A percentile compares a stretch with the other conserved stretches of the same genome.
These are phyloP conservation scores for Melospiza melodia DNA, from an alignment of 2,113 vertebrate species.

Conservation along the genomic window DNA sequence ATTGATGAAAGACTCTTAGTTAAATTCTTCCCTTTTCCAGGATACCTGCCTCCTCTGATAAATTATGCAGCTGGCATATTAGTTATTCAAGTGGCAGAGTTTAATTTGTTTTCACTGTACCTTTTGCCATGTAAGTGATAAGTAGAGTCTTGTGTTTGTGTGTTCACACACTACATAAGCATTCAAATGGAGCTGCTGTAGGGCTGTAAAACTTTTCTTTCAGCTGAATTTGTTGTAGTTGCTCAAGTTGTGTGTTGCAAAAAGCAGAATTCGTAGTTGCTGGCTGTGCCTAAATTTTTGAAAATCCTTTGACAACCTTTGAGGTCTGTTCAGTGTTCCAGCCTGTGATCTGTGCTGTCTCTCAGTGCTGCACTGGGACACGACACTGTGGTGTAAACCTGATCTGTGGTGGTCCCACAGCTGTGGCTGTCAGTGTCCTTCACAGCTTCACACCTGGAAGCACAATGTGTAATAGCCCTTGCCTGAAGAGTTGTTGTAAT, in stretches of 20 bases:
- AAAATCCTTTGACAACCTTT: not conserved
- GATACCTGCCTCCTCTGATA: not conserved
- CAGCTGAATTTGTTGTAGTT: not conserved
- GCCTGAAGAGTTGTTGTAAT: not conserved
- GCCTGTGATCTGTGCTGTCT: not conserved
- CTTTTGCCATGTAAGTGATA: not conserved
- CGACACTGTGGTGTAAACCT: not conserved
- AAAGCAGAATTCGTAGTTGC: not conserved
- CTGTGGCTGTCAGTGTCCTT: not conserved
- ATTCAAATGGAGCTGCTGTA: not conserved
- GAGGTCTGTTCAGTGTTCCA: not conserved
- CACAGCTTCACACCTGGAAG: not conserved
- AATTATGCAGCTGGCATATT: not conserved
- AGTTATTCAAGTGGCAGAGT: not conserved
- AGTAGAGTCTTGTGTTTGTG: not conserved
- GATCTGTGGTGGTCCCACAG: not conserved
- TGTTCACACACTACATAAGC: not conserved
- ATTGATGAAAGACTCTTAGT: not conserved
- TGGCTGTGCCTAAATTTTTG: not conserved
- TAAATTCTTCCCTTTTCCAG: not conserved
- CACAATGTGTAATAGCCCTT: not conserved
- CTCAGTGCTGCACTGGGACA: not conserved
- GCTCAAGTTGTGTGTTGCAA: not conserved
- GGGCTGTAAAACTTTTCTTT: not conserved
- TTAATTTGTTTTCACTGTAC: not conserved